Base-by-base conservation (phyloP, 2,888 invertebrate species). In the Branchellion lobata region DNA sequence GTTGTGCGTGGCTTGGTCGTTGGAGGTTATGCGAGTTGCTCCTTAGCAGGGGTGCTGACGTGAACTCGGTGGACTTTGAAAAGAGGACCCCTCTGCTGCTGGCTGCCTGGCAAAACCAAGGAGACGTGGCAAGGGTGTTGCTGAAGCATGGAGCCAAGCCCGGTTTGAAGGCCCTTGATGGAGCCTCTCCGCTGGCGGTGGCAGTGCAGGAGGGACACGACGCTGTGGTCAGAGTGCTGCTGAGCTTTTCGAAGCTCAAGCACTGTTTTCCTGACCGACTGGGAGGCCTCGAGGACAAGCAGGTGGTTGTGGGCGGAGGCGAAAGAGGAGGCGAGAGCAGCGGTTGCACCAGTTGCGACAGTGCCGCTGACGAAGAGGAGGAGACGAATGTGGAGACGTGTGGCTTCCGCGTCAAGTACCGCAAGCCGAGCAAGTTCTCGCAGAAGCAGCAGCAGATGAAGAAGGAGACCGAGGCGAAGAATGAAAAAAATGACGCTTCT, bases 141-240 rank as follows among this genome's bases (percentile, higher is more conserved):
- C 89, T 96, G 69, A 93, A 94, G 33, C 69, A 88, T 94, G 95
- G 84, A 0, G 96, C 96, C 86, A 94, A 94, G 85, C 94, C 53
- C 21, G 53, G 53, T 21, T 24, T 61, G n/a, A 29, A 65, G 65
- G 61, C 77, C 29, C 31, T 53, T 85, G 95, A 96, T 89, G 96
- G 96, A 31, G 96, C 96, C 73, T 95, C 96, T 21, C 95, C 96
- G 11, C 89, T 96, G 81, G 87, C 95, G 84, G 96, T 96, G 80
- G 95, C 96, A 0, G 94, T 96, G 0, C 96, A 96, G 87, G 96
- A 96, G 87, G 96, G 96, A 0, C 96, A 96, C 86, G 94, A 94
- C 84, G 92, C 93, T 82, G 96, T 96, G 85, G 96, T 96, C 0
- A 90, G 93, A 80, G 93, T 88, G 27, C 85, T 89, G 61, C 84